These are phyloP conservation scores for Tyria jacobaeae DNA, from an alignment of 2,888 invertebrate genomes.

Conservation along the genomic window DNA sequence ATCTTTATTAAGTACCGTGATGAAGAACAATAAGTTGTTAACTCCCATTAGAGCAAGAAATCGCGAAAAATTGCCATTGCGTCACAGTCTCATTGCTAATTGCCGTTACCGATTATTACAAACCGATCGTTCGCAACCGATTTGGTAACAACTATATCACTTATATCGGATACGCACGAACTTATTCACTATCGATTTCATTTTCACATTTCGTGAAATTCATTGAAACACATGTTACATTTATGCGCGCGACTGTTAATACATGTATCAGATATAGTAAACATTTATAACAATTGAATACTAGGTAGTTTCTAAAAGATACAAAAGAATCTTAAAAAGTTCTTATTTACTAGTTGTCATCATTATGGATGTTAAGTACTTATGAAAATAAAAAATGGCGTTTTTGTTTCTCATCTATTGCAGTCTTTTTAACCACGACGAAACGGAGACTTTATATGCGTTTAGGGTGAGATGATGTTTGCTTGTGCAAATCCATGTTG, in stretches of 20 bases:
- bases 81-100: constrained; percentile 72
- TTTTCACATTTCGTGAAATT: constrained; percentile 33
- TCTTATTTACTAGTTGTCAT: not conserved
- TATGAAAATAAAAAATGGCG: too few species aligned
- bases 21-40: constrained; percentile 74
- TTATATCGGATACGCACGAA: constrained; percentile 55
- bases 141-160: constrained; percentile 63
- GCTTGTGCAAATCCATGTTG: too few species aligned
- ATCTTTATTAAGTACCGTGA: constrained; percentile 65
- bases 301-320: not conserved
- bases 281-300: not conserved
- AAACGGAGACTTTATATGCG: too few species aligned
- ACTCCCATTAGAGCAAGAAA: constrained; percentile 76
- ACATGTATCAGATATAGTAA: not conserved
- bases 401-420: too few species aligned
- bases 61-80: constrained; percentile 76
- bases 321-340: not conserved
- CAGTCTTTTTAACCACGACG: too few species aligned
- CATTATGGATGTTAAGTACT: not conserved
- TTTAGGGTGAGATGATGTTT: too few species aligned
- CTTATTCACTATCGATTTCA: constrained; percentile 38
- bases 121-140: constrained; percentile 72
- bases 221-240: not conserved
- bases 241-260: constrained; percentile 7
- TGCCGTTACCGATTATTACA: constrained; percentile 77